Base-by-base conservation (phyloP, 2,888 invertebrate genomes). In the Sphecodes monilicornis region DNA sequence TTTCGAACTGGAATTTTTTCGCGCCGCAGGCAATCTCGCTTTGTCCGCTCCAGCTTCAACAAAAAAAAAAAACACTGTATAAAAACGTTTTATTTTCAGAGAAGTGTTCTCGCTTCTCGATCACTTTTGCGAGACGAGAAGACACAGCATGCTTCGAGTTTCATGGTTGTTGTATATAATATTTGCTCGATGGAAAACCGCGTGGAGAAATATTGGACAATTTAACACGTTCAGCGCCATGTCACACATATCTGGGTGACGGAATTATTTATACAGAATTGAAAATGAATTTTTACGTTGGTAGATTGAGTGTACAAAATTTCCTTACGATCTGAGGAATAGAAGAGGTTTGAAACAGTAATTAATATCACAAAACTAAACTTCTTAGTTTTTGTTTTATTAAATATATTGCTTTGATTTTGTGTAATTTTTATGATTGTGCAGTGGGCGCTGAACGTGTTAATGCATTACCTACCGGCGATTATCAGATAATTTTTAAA, bases 121-220 rank as follows among this genome's bases (percentile, higher is more conserved):
- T 60, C 60, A 5, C 26, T 60, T n/a, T n/a, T 16, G 60, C 64
- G 64, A 64, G 22, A 32, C 32, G 18, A 11, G 18, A 29, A 18
- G 18, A 64, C 64, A 64, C 64, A 64, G 64, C 64, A 64, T 64
- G 64, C 64, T 18, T 64, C 64, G 64, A 64, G 64, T 64, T 60
- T 32, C 32, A 10, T 32, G 29, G 26, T 26, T 29, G 29, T 16
- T 29, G 57, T 26, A n/a, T 57, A 16, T 5, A n/a, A 29, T 60
- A 29, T 60, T 29, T 29, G 60, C 16, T 60, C 60, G 29, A 60
- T 29, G 26, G 60, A 60, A 50, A 60, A 29, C 8, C 60, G 18
- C 29, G 16, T n/a, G n/a, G n/a, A 54, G 60, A 60, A 8, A 29
- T 18, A 29, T 54, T 54, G n/a, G n/a, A 54, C n/a, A n/a, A 10